phyloP scores from a whole-genome alignment of 2,888 invertebrate genomes.

The Drosophila emarginata region DNA sequence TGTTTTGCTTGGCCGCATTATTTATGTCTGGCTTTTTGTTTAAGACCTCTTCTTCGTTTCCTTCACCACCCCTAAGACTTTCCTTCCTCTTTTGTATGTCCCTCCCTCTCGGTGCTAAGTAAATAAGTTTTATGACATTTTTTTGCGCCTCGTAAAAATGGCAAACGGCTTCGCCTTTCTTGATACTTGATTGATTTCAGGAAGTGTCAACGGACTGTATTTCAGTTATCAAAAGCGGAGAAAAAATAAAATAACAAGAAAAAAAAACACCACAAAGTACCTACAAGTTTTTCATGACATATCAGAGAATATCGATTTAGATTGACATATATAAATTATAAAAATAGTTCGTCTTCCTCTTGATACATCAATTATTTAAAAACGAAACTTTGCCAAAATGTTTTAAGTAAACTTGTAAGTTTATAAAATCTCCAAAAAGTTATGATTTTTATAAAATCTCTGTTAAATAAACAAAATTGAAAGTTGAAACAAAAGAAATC shows the following conservation, averaged over 20 bases:
- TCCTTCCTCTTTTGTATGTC: constrained; percentile 11
- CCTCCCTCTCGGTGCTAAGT: constrained; percentile 58
- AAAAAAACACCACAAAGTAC: not conserved
- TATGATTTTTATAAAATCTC: too few species aligned
- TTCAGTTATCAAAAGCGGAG: not conserved
- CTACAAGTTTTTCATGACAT: not conserved
- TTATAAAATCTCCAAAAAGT: too few species aligned
- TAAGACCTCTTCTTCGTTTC: constrained; percentile 21
- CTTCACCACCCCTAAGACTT: not conserved
- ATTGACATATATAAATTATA: not conserved
- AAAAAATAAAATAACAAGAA: not conserved
- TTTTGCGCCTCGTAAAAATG: constrained; percentile 64
- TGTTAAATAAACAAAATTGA: too few species aligned
- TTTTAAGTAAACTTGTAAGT: too few species aligned
- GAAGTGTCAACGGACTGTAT: constrained; percentile 27
- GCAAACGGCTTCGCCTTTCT: constrained; percentile 50
- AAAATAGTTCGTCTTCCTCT: not conserved
- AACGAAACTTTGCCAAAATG: too few species aligned
- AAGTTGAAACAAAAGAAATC: too few species aligned
- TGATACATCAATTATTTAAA: not conserved
- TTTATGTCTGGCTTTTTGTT: constrained; percentile 61
- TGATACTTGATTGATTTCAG: constrained; percentile 72
- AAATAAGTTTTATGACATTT: constrained; percentile 75
- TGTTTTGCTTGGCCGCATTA: constrained; percentile 46
- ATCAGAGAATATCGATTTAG: not conserved